These are phyloP conservation scores for Colletes collaris DNA, from an alignment of 2,888 invertebrate genomes.

Conservation along the genomic window DNA sequence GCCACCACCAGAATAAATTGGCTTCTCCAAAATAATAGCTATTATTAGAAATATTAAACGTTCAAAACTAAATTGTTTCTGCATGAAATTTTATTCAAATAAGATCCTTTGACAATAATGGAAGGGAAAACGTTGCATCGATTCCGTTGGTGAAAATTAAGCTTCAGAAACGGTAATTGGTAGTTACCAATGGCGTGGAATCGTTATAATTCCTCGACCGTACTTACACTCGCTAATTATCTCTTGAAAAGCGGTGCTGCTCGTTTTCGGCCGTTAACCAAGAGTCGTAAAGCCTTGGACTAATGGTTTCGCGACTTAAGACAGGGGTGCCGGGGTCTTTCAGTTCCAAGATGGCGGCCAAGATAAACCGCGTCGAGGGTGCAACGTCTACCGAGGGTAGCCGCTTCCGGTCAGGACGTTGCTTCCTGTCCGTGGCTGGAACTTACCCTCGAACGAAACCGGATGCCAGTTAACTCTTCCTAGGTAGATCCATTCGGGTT, in stretches of 20 bases:
- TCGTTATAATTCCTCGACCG: not conserved
- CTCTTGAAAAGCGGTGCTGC: not conserved
- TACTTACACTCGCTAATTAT: not conserved
- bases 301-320: conserved; percentile 37
- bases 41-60: no score
- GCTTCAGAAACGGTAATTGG: no score
- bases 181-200: no score
- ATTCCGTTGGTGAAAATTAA: no score
- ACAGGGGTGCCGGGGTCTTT: conserved; percentile 30
- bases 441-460: conserved; percentile 41
- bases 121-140: no score
- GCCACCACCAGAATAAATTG: no score
- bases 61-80: no score
- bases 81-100: no score
- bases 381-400: conserved; percentile 40
- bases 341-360: conserved; percentile 46
- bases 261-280: conserved; percentile 25
- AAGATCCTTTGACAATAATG: no score
- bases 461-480: conserved; percentile 41
- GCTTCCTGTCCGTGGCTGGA: conserved; percentile 37
- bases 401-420: conserved; percentile 54
- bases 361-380: conserved; percentile 55
- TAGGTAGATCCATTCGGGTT: conserved; percentile 27
- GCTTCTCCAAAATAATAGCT: no score
- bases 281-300: conserved; percentile 30